Base-by-base conservation (phyloP, 1,140 invertebrate species). In the Battus philenor region DNA sequence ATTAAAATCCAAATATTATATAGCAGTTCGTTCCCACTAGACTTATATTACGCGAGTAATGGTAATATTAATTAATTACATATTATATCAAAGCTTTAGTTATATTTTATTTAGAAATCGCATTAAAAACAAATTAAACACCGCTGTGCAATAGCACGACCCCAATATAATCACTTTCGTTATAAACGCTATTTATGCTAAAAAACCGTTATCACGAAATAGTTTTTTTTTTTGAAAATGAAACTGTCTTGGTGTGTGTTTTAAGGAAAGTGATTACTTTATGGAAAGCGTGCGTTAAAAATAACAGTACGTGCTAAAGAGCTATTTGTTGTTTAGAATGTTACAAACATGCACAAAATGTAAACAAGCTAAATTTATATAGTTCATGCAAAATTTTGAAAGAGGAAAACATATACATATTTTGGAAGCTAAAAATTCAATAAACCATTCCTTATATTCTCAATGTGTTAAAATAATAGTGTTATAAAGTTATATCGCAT, bases 211-310 rank as follows among this genome's bases (percentile, higher is more conserved):
- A 41, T 54, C 20, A 13, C 12, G n/a, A 18, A 8, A n/a, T 26
- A 12, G 7, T 26, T 39, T 27, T 43, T 47, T 46, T 59, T 61
- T 73, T 72, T 77, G 70, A 72, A 74, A 77, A 77, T 74, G 70
- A 74, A 68, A 66, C 64, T 46, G 45, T 48, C 26, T 30, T 9
- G 27, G 38, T 41, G 11, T n/a, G 38, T 41, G 38, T 41, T 41
- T 49, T 49, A 58, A 56, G 51, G 64, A 76, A 71, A 75, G 67
- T 70, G 63, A 68, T 69, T 68, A 72, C 57, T 30, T 38, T 51
- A 15, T 9, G 29, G 29, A 12, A 29, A 16, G 36, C 16, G 48
- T 24, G 48, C 32, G 48, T 30, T 24, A 44, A 43, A 17, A 34
- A 47, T 36, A 24, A 47, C 16, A 44, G 22, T 39, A 32, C 38